Evolutionary conservation across 2,888 invertebrate species (phyloP), one percentile per base, ranked within the genome.

Genomic region (Agrochola lota): DNA sequence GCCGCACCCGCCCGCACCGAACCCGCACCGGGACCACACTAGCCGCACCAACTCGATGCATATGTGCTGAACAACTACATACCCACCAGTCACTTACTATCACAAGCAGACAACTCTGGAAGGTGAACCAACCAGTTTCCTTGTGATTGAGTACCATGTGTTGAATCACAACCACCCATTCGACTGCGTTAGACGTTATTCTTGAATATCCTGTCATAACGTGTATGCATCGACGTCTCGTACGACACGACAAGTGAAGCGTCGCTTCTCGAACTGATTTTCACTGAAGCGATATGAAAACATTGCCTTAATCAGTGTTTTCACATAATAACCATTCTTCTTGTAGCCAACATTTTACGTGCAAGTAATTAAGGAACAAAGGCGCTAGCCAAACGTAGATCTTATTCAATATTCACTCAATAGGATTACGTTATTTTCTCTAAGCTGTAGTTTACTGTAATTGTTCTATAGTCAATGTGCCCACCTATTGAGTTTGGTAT

Each of bases 381-480:
- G 89, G 90, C 91, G 82, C 74, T 70, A 87, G 91, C 89, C 90
- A 87, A 86, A 88, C 87, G 77, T 90, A 91, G 87, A 89, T 90
- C 86, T 89, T 89, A 88, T 84, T 81, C 75, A 85, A 84, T 88
- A 88, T 88, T 85, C 87, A 89, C 86, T 85, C 88, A 90, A 89
- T 90, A 93, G 89, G 78, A 87, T 90, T 90, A 89, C 82, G 84
- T 88, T 86, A 77, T 79, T 83, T 88, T 87, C 77, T 86, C 80
- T 93, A 92, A 92, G 91, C 88, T 90, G 88, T 93, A 93, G 91
- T 91, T 84, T 88, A 90, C 89, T 91, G 80, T 91, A 91, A 91
- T 91, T 89, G 87, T 93, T 94, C 92, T 94, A 89, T 95, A 95
- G 95, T 95, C 95, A 95, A 92, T 93, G 91, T 93, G 92, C 96